phyloP scores from a whole-genome alignment of 30 jellyfish, hydroid and myxozoan genomes.

The Morbakka virulenta region DNA sequence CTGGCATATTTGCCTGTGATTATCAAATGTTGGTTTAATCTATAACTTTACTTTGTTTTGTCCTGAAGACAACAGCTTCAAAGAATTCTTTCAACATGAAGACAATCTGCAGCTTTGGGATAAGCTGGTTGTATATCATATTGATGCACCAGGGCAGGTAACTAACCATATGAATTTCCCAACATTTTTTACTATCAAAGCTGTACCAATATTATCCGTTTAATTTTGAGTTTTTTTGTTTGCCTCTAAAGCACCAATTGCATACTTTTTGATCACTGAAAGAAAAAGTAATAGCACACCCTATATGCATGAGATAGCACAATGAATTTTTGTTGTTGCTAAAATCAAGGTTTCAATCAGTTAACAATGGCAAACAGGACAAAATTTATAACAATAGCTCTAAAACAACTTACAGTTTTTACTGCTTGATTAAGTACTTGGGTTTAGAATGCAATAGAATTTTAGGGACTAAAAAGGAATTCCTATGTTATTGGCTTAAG shows the following conservation, averaged over 20 bases:
- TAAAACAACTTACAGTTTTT: too few species aligned
- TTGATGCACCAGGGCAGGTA: conserved; percentile 97
- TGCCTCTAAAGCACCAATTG: neutral
- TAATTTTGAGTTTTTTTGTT: neutral
- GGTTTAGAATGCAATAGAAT: too few species aligned
- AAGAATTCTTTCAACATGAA: conserved; percentile 78
- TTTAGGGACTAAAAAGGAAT: too few species aligned
- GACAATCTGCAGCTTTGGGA: conserved; percentile 86
- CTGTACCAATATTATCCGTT: neutral
- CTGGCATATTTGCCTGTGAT: neutral
- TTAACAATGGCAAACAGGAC: too few species aligned
- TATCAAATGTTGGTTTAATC: neutral
- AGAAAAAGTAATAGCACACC: too few species aligned
- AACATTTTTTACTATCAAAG: neutral
- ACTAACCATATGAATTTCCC: neutral
- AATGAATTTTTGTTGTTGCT: too few species aligned
- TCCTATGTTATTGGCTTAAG: too few species aligned
- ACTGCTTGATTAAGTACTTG: too few species aligned
- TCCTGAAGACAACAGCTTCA: conserved; percentile 73
- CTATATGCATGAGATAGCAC: too few species aligned
- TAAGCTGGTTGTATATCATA: conserved; percentile 73
- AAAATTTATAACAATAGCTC: too few species aligned
- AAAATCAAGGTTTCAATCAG: too few species aligned
- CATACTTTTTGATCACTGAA: too few species aligned
- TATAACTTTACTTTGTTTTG: neutral